These are phyloP conservation scores for Gila robusta DNA, from an alignment of 2,797 vertebrate species.

Conservation along the genomic window DNA sequence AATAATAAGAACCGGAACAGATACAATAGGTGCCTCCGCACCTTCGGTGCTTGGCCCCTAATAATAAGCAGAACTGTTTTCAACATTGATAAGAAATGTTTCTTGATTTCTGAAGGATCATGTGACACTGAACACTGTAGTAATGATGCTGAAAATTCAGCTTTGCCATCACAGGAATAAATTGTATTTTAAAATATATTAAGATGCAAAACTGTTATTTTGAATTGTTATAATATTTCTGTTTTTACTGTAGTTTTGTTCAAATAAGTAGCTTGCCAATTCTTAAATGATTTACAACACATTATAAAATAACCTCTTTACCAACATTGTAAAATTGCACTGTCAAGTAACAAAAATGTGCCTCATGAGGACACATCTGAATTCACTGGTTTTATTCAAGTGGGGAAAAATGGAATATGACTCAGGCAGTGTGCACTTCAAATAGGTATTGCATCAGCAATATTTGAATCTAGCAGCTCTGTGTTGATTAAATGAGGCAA, in stretches of 20 bases:
- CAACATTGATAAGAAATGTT: background rate
- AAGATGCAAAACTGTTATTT: no score
- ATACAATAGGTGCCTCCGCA: no score
- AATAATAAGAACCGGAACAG: no score
- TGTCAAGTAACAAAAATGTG: background rate
- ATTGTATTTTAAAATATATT: no score
- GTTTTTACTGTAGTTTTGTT: no score
- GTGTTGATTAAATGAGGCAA: background rate
- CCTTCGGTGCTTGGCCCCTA: no score
- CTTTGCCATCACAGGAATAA: no score
- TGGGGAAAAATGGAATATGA: background rate
- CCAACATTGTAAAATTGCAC: background rate
- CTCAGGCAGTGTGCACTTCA: background rate
- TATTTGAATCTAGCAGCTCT: background rate
- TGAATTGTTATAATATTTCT: no score
- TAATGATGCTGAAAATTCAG: no score
- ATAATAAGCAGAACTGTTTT: background rate
- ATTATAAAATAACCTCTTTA: background rate
- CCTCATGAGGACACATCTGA: background rate
- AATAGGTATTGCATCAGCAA: constrained; percentile 3
- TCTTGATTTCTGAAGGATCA: background rate
- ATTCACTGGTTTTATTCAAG: background rate
- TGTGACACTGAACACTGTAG: background rate
- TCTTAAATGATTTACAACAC: background rate
- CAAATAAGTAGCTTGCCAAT: no score